A percentile compares a stretch with the other conserved stretches of the same genome.
phyloP scores from a whole-genome alignment of 2,888 invertebrate species.

The Leucoma salicis region DNA sequence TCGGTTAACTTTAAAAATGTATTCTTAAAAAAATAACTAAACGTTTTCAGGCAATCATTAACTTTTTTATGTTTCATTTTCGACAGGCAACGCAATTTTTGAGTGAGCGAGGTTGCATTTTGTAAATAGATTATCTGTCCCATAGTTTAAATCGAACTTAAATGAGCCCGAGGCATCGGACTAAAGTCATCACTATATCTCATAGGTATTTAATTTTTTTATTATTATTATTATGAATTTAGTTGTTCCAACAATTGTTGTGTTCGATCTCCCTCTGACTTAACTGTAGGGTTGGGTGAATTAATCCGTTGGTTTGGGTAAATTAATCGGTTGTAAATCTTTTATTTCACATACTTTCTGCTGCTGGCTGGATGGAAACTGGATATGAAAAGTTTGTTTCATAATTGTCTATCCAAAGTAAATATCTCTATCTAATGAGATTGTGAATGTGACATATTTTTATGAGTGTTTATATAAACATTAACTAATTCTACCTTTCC shows the following conservation, averaged over 20 bases:
- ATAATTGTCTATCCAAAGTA: no score
- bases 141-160: slow-evolving; percentile 76
- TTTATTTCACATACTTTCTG: no score
- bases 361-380: no score
- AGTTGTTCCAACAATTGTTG: slow-evolving; percentile 63
- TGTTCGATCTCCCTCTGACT: slow-evolving; percentile 58
- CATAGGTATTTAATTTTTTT: slow-evolving; percentile 81
- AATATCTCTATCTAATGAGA: no score
- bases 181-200: slow-evolving; percentile 79
- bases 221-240: slow-evolving; percentile 60
- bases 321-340: slow-evolving; percentile 13
- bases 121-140: slow-evolving; percentile 77
- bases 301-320: slow-evolving; percentile 27
- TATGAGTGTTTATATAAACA: no score
- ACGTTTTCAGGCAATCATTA: slow-evolving; percentile 15
- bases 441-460: no score
- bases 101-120: slow-evolving; percentile 74
- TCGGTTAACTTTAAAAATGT: slow-evolving; percentile 41
- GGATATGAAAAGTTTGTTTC: no score
- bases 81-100: slow-evolving; percentile 54
- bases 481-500: no score
- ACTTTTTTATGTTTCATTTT: slow-evolving; percentile 16
- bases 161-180: slow-evolving; percentile 54
- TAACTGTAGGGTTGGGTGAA: slow-evolving; percentile 37
- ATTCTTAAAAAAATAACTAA: not conserved